Percentiles rank a stretch among this genome's conserved stretches.
These are phyloP conservation scores for Aphodius sticticus DNA, from an alignment of 2,888 invertebrate genomes.

Conservation along the genomic window DNA sequence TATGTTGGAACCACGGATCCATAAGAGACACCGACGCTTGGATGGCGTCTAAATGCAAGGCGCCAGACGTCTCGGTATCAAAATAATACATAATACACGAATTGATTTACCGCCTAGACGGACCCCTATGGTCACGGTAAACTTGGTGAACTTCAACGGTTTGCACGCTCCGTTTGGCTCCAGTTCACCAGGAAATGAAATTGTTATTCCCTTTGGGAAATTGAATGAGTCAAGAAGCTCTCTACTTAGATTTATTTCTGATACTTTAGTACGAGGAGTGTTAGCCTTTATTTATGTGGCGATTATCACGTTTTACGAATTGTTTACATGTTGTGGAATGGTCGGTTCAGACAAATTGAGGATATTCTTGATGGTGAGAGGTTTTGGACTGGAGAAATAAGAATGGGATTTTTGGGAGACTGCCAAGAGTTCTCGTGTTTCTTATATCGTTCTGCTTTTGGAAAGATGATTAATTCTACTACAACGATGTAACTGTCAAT, in stretches of 20 bases:
- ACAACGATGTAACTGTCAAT: too few relatives aligned
- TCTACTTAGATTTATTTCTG: not conserved
- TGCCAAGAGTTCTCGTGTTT: not conserved
- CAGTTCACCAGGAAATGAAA: not conserved
- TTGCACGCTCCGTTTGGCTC: not conserved
- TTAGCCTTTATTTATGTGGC: not conserved
- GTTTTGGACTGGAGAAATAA: not conserved
- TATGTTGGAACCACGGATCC: not conserved
- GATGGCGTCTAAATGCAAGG: not conserved
- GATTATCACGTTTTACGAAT: not conserved
- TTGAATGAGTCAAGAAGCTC: not conserved
- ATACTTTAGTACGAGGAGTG: not conserved
- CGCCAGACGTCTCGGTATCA: not conserved
- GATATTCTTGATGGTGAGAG: not conserved
- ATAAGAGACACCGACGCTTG: not conserved
- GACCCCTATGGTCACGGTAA: not conserved
- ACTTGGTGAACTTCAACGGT: not conserved
- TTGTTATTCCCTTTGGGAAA: not conserved
- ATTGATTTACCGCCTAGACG: conserved; percentile 4
- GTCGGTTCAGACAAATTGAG: not conserved
- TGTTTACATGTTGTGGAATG: not conserved
- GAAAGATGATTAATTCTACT: not conserved
- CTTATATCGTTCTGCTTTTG: not conserved
- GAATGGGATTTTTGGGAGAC: not conserved
- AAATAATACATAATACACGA: not conserved